phyloP scores from a whole-genome alignment of 2,888 invertebrate species.

The Tipula lateralis region DNA sequence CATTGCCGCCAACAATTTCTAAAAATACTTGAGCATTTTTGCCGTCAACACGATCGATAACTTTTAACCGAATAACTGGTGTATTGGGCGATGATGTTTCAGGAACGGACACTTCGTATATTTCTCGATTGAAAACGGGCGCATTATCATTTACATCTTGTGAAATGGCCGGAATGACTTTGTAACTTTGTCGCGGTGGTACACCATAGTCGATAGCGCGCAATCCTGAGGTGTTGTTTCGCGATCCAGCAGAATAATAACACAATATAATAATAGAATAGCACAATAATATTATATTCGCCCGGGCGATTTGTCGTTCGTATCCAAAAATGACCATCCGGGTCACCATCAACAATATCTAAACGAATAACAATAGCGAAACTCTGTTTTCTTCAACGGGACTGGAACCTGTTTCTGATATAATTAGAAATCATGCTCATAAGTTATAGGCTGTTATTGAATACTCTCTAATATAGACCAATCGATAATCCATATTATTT shows the following conservation, averaged over 20 bases:
- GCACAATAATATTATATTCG: conserved; percentile 75
- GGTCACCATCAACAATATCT: conserved; percentile 85
- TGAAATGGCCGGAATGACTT: conserved; percentile 74
- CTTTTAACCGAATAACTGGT: conserved; percentile 80
- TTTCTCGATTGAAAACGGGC: conserved; percentile 79
- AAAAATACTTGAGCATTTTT: conserved; percentile 79
- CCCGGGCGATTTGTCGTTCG: conserved; percentile 58
- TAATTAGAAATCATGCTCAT: too few species aligned
- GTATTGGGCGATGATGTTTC: conserved; percentile 87
- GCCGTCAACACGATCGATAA: conserved; percentile 78
- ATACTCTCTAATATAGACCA: too few species aligned
- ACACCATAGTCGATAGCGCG: conserved; percentile 78
- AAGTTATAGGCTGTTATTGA: too few species aligned
- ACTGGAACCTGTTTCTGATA: too few species aligned
- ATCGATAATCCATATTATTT: too few species aligned
- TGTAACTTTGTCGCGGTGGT: conserved; percentile 72
- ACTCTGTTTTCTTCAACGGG: too few species aligned
- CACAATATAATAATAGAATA: too few species aligned
- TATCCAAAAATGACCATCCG: conserved; percentile 82
- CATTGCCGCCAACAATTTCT: conserved; percentile 87
- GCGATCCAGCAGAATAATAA: conserved; percentile 70
- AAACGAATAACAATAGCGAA: too few species aligned
- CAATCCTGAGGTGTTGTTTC: conserved; percentile 69
- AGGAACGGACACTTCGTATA: conserved; percentile 80
- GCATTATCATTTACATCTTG: conserved; percentile 79